Conservation (phyloP, 2,888 invertebrate genomes). For the Pharmacophagus antenor region DNA sequence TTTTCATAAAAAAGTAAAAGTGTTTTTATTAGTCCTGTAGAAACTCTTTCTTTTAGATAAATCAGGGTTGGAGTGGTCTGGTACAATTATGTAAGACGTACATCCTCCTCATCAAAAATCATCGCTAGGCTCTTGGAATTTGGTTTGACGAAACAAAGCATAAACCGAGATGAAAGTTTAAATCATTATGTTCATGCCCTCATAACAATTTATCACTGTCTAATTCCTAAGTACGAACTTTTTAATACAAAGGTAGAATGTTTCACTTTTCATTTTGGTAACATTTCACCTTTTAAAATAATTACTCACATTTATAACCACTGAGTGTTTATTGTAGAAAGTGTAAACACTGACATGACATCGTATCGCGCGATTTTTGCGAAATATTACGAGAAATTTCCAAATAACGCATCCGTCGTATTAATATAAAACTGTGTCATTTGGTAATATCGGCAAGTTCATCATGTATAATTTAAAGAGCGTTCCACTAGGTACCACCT, state of each 20-base stretch:
- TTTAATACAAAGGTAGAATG: neutral
- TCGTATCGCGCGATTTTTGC: constrained; percentile 1
- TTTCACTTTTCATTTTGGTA: constrained; percentile 1
- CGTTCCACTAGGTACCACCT: no score
- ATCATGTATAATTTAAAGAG: no score
- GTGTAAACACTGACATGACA: constrained; percentile 10
- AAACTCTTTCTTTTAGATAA: no score
- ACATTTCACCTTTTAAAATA: constrained; percentile 4
- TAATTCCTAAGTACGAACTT: neutral
- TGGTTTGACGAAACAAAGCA: neutral
- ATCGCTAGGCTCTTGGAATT: no score
- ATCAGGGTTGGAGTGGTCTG: no score
- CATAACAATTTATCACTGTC: neutral
- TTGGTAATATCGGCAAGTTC: no score
- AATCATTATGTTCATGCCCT: neutral
- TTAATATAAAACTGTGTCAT: neutral
- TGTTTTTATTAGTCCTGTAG: no score
- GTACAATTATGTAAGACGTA: no score
- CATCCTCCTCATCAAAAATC: neutral
- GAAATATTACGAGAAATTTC: constrained; percentile 12
- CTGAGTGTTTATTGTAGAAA: constrained; percentile 20
- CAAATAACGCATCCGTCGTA: neutral
- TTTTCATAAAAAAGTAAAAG: no score
- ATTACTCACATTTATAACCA: constrained; percentile 9
- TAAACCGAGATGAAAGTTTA: neutral